A percentile compares a stretch with the other conserved stretches of the same genome.
phyloP scores from a whole-genome alignment of 2,888 invertebrate species.

The Drosophila neotestacea region DNA sequence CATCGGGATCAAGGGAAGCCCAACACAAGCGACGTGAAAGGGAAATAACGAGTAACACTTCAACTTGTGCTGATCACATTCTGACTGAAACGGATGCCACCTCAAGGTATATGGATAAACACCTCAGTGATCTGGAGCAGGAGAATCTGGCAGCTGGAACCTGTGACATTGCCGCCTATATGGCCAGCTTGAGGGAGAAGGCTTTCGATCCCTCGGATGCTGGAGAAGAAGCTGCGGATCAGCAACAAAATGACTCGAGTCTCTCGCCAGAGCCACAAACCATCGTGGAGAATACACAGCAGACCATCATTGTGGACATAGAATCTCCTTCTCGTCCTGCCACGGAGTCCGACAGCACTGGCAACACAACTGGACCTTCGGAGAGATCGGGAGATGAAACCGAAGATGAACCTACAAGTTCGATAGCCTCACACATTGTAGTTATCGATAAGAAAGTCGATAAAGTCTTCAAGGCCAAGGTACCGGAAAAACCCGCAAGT shows the following conservation, averaged over 20 bases:
- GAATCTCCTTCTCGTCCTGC: conserved; percentile 82
- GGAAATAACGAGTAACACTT: conserved; percentile 38
- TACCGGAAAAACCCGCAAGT: conserved; percentile 57
- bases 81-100: conserved; percentile 61
- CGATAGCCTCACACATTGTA: conserved; percentile 70
- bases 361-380: conserved; percentile 82
- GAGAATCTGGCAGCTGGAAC: conserved; percentile 83
- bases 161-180: conserved; percentile 85
- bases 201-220: conserved; percentile 82
- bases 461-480: conserved; percentile 84
- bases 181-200: conserved; percentile 85
- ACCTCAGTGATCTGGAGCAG: conserved; percentile 84
- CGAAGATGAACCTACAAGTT: conserved; percentile 73
- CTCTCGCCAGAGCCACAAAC: conserved; percentile 85
- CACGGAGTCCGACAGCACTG: conserved; percentile 83
- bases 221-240: conserved; percentile 73
- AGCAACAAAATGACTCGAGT: conserved; percentile 84
- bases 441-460: conserved; percentile 85
- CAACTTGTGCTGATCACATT: conserved; percentile 43
- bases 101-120: conserved; percentile 84
- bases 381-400: conserved; percentile 84
- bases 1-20: conserved; percentile 5
- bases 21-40: conserved; percentile 51
- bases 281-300: conserved; percentile 84
- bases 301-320: conserved; percentile 82